A percentile compares a stretch with the other conserved stretches of the same genome.
These are phyloP conservation scores for Crotalus viridis DNA, from an alignment of 2,113 vertebrate species.

Conservation along the genomic window DNA sequence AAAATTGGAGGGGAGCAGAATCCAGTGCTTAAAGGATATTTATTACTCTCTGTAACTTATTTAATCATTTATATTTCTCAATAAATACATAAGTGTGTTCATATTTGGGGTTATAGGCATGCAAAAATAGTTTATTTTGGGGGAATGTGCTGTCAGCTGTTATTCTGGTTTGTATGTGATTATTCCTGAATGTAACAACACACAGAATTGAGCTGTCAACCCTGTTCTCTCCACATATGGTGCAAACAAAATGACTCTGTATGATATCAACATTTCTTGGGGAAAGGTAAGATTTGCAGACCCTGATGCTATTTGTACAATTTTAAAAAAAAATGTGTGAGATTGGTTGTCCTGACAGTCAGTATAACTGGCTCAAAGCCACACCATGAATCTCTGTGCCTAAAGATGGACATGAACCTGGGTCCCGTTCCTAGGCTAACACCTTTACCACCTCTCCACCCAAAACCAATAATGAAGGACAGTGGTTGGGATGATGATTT, in stretches of 20 bases:
- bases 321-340: not conserved
- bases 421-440: not conserved
- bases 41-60: not conserved
- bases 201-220: not conserved
- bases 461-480: not conserved
- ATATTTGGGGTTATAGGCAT: not conserved
- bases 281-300: not conserved
- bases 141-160: not conserved
- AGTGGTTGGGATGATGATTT: conserved; percentile 15
- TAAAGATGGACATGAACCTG: not conserved
- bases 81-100: not conserved
- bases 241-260: not conserved
- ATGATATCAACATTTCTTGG: not conserved
- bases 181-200: not conserved
- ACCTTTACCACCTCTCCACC: not conserved
- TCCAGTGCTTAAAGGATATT: not conserved
- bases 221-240: conserved; percentile 13
- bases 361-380: not conserved
- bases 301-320: not conserved
- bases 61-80: not conserved
- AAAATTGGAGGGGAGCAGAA: not conserved
- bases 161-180: not conserved
- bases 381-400: not conserved
- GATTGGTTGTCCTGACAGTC: not conserved
- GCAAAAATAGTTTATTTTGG: not conserved